Conservation (phyloP, 2,113 vertebrate species). For the Hypanus sabinus region DNA sequence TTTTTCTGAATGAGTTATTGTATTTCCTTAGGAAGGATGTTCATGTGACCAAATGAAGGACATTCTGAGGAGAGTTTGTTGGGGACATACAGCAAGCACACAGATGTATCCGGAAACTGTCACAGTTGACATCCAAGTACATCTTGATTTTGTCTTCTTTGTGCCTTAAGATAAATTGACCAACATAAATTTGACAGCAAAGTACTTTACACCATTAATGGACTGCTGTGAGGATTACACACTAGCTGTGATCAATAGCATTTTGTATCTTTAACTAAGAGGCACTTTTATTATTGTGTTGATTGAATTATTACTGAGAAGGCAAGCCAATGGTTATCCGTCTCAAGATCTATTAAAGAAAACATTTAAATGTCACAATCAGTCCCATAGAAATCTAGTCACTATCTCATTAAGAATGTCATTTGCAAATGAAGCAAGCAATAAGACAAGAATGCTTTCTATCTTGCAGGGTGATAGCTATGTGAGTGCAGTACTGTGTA, state of each 20-base stretch:
- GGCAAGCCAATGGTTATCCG: not conserved
- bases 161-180: not conserved
- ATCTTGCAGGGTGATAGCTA: slow-evolving; percentile 14
- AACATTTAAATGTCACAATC: not conserved
- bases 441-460: not conserved
- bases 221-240: not conserved
- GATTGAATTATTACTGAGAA: not conserved
- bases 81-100: too few species aligned
- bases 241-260: not conserved
- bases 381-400: not conserved
- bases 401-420: not conserved
- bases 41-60: not conserved
- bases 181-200: not conserved
- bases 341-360: not conserved
- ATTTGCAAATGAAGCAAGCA: not conserved
- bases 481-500: not conserved
- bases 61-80: not conserved
- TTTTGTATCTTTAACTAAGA: not conserved
- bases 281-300: not conserved
- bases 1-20: not conserved
- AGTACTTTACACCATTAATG: not conserved
- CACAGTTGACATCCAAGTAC: too few species aligned
- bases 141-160: too few species aligned
- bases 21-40: not conserved
- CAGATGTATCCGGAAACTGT: too few species aligned